A percentile compares a stretch with the other conserved stretches of the same genome.
Evolutionary conservation across 2,797 vertebrate genomes (phyloP).

Genomic region (Manis crassicaudata): DNA sequence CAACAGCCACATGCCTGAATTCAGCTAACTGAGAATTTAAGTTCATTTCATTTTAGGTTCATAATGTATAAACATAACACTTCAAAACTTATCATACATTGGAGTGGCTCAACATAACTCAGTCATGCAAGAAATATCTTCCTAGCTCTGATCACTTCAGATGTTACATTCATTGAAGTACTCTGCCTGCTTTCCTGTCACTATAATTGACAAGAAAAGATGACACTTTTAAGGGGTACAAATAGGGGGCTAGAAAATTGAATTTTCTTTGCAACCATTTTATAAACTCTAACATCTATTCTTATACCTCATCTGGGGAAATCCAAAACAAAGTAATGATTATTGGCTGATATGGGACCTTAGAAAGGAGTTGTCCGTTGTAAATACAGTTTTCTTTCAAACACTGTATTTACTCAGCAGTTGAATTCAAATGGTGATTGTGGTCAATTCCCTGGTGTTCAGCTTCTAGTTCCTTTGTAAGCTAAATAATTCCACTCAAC

Average conservation of each 20-base stretch:
- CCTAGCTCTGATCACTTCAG: slow-evolving; percentile 74
- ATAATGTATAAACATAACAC: not conserved
- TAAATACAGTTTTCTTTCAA: not conserved
- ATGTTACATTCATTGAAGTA: slow-evolving; percentile 61
- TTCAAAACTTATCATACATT: not conserved
- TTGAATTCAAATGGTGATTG: not conserved
- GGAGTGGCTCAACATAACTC: slow-evolving; percentile 61
- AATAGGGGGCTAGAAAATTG: slow-evolving; percentile 76
- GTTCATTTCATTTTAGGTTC: not conserved
- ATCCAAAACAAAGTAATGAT: slow-evolving; percentile 69
- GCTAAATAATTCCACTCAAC: not conserved
- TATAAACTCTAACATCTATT: slow-evolving; percentile 73
- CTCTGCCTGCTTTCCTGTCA: slow-evolving; percentile 74
- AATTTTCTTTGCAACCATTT: slow-evolving; percentile 78
- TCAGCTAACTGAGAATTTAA: not conserved
- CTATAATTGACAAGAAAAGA: slow-evolving; percentile 76
- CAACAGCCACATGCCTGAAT: not conserved
- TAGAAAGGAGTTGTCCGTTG: not conserved
- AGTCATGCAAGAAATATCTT: slow-evolving; percentile 73
- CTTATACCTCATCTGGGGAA: slow-evolving; percentile 76
- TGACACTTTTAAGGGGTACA: slow-evolving; percentile 79
- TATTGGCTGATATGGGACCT: slow-evolving; percentile 60
- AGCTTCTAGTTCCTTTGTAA: not conserved
- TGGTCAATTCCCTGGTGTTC: not conserved
- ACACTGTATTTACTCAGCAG: not conserved